A percentile compares a stretch with the other conserved stretches of the same genome.
Conservation (phyloP, 2,888 invertebrate genomes). For the Luperina nickerlii region DNA sequence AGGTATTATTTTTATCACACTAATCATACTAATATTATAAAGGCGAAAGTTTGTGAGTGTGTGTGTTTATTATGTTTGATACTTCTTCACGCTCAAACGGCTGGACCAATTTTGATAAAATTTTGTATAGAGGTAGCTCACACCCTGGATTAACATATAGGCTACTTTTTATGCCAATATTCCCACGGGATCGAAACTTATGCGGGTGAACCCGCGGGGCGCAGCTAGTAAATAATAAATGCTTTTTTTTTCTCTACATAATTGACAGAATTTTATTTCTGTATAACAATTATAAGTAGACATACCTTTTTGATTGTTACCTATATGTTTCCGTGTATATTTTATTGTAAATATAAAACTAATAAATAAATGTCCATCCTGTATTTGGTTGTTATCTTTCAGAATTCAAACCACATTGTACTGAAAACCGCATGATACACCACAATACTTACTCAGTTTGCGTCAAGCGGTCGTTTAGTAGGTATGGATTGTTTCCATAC, state of each 20-base stretch:
- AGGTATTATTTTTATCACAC: background rate
- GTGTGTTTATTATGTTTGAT: no score
- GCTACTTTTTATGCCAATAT: no score
- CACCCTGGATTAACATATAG: no score
- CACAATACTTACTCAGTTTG: constrained; percentile 40
- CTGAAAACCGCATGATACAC: constrained; percentile 49
- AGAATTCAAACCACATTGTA: constrained; percentile 52
- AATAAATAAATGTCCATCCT: constrained; percentile 5
- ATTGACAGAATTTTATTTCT: background rate
- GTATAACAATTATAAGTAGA: background rate
- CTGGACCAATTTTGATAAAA: no score
- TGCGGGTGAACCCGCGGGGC: no score
- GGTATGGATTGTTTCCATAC: constrained; percentile 38
- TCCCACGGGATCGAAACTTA: no score
- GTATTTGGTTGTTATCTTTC: constrained; percentile 26
- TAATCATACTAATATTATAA: no score
- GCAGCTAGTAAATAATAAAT: background rate
- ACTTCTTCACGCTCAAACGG: no score
- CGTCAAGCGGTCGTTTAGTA: constrained; percentile 50
- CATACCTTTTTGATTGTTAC: background rate
- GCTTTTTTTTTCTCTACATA: background rate
- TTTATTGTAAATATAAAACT: background rate
- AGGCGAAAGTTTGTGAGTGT: no score
- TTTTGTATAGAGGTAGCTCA: no score
- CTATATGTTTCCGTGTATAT: background rate